Evolutionary conservation across 2,888 invertebrate species (phyloP).

Genomic region (Hyposoter dolosus): DNA sequence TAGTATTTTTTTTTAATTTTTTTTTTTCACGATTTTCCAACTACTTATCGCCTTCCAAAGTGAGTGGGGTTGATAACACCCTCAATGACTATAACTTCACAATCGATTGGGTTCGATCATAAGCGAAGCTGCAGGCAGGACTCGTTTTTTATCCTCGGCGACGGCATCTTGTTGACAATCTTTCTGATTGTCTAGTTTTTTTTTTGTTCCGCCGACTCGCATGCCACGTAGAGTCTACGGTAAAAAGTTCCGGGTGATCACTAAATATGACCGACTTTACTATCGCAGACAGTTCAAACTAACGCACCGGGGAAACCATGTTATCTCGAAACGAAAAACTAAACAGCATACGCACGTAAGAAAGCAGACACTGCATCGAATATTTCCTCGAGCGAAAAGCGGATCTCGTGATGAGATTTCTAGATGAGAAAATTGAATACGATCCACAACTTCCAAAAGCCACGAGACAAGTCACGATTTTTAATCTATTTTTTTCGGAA

Average conservation of each 20-base stretch:
- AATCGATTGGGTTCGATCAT: no score
- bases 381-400: not conserved
- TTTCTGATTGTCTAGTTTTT: not conserved
- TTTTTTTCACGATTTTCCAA: no score
- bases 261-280: slow-evolving; percentile 34
- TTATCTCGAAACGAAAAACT: slow-evolving; percentile 31
- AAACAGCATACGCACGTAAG: not conserved
- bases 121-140: no score
- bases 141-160: not conserved
- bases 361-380: not conserved
- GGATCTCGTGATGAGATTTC: not conserved
- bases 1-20: no score
- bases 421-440: not conserved
- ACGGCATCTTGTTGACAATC: not conserved
- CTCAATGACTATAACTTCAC: no score
- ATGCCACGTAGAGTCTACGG: slow-evolving; percentile 16
- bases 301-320: not conserved
- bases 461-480: not conserved
- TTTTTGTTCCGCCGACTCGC: not conserved
- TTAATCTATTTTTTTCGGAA: not conserved
- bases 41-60: no score
- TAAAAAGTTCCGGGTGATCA: slow-evolving; percentile 1
- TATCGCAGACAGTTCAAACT: slow-evolving; percentile 26
- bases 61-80: no score
- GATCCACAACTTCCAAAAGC: not conserved